Base-by-base conservation (phyloP, 2,113 vertebrate species). In the Eudyptes chrysolophus region DNA sequence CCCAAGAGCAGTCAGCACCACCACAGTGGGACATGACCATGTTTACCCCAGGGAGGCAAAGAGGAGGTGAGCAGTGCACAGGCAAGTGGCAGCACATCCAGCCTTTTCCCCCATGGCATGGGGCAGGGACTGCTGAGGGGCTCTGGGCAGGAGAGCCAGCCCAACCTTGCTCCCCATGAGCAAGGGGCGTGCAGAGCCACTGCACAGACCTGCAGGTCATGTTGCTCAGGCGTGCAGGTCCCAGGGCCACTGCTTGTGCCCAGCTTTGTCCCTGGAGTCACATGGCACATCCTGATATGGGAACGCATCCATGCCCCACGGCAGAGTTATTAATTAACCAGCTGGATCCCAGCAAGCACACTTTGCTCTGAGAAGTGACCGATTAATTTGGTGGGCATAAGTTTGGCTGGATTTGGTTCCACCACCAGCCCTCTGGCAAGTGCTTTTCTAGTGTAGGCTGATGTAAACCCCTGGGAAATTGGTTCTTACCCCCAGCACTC, bases 1-100 rank as follows among this genome's bases (percentile, higher is more conserved):
- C 70, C 75, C 97, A n/a, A 98, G 98, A 93, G 98, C 98, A 20
- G 98, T 98, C 92, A 98, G 98, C 97, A 99, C 98, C 26, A 65
- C 98, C 44, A 97, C 97, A 3, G 98, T 98, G 69, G 98, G 98
- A 58, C 98, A 97, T 19, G 96, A 98, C 78, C 98, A 97, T 16
- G 2, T 98, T 22, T 88, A 94, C 36, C 60, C 97, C 0, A 69
- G 97, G 24, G 98, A 98, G 95, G 94, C 95, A 2, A 98, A 97
- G 96, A 98, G 97, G 93, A 97, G 98, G 98, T 98, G n/a, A 61
- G 34, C 3, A 5, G 29, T 9, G 10, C 44, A 16, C 1, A 2
- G 7, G 38, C 1, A 1, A 72, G 34, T 30, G 61, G 38, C 20
- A 12, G 49, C 38, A 38, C 13, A 11, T 18, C 34, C 75, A 26